Evolutionary conservation across 2,113 vertebrate genomes (phyloP), one percentile per base, ranked within the genome.

Genomic region (Passerina amoena): DNA sequence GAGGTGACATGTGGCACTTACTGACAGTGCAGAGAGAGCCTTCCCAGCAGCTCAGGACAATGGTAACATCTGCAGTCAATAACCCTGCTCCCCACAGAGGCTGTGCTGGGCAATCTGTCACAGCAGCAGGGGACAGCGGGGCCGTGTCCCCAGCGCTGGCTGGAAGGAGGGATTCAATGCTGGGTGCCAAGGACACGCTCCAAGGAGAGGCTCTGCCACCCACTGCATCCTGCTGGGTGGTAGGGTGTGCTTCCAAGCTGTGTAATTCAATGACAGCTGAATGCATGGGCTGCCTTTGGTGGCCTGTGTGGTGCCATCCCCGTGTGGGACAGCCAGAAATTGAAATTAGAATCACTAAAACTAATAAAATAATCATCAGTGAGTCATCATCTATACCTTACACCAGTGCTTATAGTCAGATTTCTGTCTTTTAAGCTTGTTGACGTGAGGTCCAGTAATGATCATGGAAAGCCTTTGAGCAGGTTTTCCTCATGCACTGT

Each of bases 131-230:
- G 27, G 37, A 61, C 82, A 79, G 42, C 0, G 0, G 66, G 28
- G 16, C 66, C 0, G 0, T 18, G 38, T 59, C 66, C 33, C 57
- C 40, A 33, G 1, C 0, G 0, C 63, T 12, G 70, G 44, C 48
- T 0, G 0, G 64, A 27, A 86, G 73, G 64, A 25, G 22, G 9
- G 7, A 35, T 28, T 48, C 64, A 25, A 1, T 23, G 48, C 19
- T 30, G 60, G 14, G 14, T 42, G 47, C 31, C 60, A 30, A 44
- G 71, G 47, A 44, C 35, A 14, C 0, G 0, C 1, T 48, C 75
- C 73, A 25, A 35, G 73, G 56, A 56, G 69, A 23, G 0, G 2
- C 1, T 2, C 54, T 4, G 3, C 47, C 60, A 53, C 59, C 24
- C 59, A 28, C 51, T 30, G 54, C 60, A 16, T 53, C 73, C 82